Conservation (phyloP, 2,888 invertebrate genomes). For the Epirrhoe alternata region DNA sequence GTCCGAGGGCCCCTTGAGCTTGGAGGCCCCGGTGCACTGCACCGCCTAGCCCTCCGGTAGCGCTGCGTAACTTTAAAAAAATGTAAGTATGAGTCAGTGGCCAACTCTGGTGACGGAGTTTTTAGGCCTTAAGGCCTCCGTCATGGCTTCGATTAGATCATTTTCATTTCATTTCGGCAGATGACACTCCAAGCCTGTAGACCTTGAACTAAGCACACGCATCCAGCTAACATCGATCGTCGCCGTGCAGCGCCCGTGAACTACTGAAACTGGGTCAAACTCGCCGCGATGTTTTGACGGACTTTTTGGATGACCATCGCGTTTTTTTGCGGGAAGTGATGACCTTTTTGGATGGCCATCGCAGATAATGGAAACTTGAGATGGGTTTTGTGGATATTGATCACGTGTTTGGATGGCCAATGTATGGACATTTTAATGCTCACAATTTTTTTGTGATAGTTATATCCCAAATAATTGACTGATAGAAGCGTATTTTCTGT, state of each 20-base stretch:
- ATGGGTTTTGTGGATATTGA: background rate
- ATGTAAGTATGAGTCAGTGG: too few species aligned
- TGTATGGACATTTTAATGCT: too few species aligned
- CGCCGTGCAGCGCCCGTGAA: conserved; percentile 30
- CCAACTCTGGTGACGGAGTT: too few species aligned
- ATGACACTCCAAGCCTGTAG: conserved; percentile 1
- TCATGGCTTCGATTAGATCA: background rate
- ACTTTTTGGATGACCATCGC: conserved; percentile 8
- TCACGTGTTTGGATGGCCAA: background rate
- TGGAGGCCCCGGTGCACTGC: too few species aligned
- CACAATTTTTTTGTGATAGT: too few species aligned
- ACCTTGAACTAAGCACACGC: conserved; percentile 18
- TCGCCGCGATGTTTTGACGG: conserved; percentile 35
- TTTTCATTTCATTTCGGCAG: background rate
- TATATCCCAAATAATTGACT: too few species aligned
- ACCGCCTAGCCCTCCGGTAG: too few species aligned
- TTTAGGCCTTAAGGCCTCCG: too few species aligned
- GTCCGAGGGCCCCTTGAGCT: too few species aligned
- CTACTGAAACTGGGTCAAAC: conserved; percentile 30
- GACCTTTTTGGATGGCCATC: background rate
- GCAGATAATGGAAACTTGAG: too few species aligned
- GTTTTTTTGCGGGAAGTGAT: background rate
- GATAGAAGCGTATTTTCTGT: too few species aligned
- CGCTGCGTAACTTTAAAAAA: too few species aligned
- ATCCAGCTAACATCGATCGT: conserved; percentile 25